Percentiles rank a stretch among this genome's conserved stretches.
These are phyloP conservation scores for Nephrotoma flavescens DNA, from an alignment of 2,888 invertebrate species.

Conservation along the genomic window DNA sequence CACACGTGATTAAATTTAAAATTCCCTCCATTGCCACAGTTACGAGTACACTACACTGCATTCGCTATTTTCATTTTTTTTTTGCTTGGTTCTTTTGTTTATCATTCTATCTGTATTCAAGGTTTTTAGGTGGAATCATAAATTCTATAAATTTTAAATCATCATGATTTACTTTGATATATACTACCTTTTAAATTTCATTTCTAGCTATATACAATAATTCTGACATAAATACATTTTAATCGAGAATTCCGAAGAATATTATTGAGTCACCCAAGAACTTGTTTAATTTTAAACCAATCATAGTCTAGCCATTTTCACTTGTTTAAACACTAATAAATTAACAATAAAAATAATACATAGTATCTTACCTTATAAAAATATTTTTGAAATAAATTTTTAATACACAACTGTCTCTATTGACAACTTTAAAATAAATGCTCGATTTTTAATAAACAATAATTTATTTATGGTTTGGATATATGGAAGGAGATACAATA, in stretches of 20 bases:
- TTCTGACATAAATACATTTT: neutral
- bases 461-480: neutral
- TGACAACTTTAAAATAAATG: neutral
- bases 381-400: neutral
- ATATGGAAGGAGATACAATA: neutral
- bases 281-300: too few relatives aligned
- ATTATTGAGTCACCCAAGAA: neutral
- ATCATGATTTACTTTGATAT: neutral
- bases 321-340: neutral
- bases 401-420: neutral
- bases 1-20: neutral
- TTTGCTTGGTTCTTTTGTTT: neutral
- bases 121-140: neutral
- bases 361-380: neutral
- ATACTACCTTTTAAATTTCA: neutral
- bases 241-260: neutral
- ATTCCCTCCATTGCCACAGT: neutral
- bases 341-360: neutral
- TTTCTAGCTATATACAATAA: too few relatives aligned
- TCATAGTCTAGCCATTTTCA: too few relatives aligned
- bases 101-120: neutral
- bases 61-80: neutral
- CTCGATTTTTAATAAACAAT: neutral
- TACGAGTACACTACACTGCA: neutral
- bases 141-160: neutral